These are phyloP conservation scores for Alethe diademata DNA, from an alignment of 2,113 vertebrate genomes.

Conservation along the genomic window DNA sequence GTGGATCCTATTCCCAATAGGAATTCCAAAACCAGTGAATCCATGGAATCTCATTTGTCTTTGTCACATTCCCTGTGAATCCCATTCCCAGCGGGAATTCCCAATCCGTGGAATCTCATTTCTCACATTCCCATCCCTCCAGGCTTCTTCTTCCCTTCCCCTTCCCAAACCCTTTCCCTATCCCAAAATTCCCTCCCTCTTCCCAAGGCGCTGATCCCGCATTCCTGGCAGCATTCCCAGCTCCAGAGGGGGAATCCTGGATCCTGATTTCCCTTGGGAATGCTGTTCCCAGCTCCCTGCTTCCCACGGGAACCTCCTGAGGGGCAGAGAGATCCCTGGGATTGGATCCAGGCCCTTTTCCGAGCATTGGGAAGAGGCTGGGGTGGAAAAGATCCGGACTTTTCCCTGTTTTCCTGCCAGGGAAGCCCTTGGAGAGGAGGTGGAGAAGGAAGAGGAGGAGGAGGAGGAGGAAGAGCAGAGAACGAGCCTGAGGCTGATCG, in stretches of 20 bases:
- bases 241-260: background rate
- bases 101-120: too few species aligned
- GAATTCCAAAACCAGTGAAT: too few species aligned
- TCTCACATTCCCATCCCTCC: background rate
- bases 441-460: constrained; percentile 39
- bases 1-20: too few species aligned
- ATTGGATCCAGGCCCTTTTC: background rate
- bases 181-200: background rate
- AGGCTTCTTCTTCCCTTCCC: background rate
- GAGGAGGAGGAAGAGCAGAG: constrained; percentile 60
- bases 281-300: background rate
- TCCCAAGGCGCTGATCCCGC: background rate
- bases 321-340: background rate
- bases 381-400: background rate
- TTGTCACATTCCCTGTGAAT: too few species aligned
- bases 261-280: background rate
- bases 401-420: background rate
- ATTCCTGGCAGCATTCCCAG: background rate
- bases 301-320: background rate
- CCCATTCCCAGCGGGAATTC: too few species aligned
- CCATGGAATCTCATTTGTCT: too few species aligned
- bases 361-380: accelerated
- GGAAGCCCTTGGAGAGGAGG: constrained; percentile 63
- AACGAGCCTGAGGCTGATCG: constrained; percentile 67
- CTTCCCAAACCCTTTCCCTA: background rate